Base-by-base conservation (phyloP, 2,888 invertebrate species). In the Parascotia fuliginaria region DNA sequence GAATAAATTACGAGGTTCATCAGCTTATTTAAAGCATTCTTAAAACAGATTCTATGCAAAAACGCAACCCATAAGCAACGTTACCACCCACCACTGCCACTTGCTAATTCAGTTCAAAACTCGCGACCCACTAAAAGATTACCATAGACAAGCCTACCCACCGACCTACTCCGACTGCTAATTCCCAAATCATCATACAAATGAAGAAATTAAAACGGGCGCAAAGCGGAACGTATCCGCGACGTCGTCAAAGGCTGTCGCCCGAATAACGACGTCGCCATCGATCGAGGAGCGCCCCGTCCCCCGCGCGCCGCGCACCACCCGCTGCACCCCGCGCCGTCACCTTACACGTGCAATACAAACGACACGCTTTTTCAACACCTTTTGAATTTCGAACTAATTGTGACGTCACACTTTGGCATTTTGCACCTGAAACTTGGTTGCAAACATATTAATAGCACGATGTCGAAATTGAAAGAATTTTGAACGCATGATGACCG, bases 191-290 rank as follows among this genome's bases (percentile, higher is more conserved):
- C 67, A 66, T 53, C 60, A 60, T 55, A 67, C 64, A 67, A 67
- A 64, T 67, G 54, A 67, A 66, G 67, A 70, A 66, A 66, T 70
- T 56, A 55, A 51, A 65, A 38, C 40, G 45, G 64, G 51, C 50
- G 58, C 75, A 76, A 51, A 79, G 64, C 58, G 77, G 74, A 75
- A 70, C 63, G 55, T 55, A 71, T 60, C 78, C 81, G 79, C 83
- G 84, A 76, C 86, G 83, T 87, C 87, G 88, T 89, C 87, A 89
- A 88, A 89, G 92, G 92, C 91, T 92, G 92, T 91, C 92, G 92
- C 85, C 92, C 92, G 91, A 90, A 92, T 92, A 92, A 92, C 90
- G 92, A 87, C 89, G 85, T 84, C 84, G 81, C 77, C 87, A 92
- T 92, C 92, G 92, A 93, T 93, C 92, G 79, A 64, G 64, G 65